Evolutionary conservation across 2,797 vertebrate species (phyloP), one percentile per base, ranked within the genome.

Genomic region (Megaceryle alcyon): DNA sequence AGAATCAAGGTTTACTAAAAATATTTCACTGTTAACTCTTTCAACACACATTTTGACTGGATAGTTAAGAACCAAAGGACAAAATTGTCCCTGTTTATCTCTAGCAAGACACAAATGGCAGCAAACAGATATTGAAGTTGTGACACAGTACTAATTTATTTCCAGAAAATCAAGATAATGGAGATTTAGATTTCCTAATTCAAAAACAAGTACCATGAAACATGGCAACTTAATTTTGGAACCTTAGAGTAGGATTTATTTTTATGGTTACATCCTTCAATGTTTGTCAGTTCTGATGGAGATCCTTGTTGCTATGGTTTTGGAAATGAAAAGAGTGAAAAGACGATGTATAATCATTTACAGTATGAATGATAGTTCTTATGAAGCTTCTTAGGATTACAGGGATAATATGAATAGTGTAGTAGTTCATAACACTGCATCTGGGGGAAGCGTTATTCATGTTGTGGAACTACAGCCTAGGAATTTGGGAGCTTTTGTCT

Each of bases 301-400:
- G 15, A 33, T 43, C 23, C 14, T 71, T 70, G 21, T 8, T 75
- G 12, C 41, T 37, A 29, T 0, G 0, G 26, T 41, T 19, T 39
- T 72, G 56, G 63, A 86, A 91, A 87, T 35, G 2, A 65, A 46
- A 10, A 61, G 29, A 71, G 17, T 64, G 35, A 87, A 82, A 82
- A 91, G n/a, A n/a, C 12, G 65, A 41, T 25, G 3, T 31, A 46
- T 26, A 66, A 59, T 43, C 1, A 79, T 43, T 91, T 54, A 78
- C 10, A 31, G 4, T 18, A 33, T 21, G 13, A 65, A 44, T 59
- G 13, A 61, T 9, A 70, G 41, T 15, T 86, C 22, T 73, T 78
- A n/a, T 9, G 3, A 70, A 57, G 7, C 75, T 59, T 43, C 54
- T 68, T 61, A 72, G 33, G 54, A 88, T 77, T 72, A 43, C 10